phyloP scores from a whole-genome alignment of 2,888 invertebrate genomes.

The Diarsia dahlii region DNA sequence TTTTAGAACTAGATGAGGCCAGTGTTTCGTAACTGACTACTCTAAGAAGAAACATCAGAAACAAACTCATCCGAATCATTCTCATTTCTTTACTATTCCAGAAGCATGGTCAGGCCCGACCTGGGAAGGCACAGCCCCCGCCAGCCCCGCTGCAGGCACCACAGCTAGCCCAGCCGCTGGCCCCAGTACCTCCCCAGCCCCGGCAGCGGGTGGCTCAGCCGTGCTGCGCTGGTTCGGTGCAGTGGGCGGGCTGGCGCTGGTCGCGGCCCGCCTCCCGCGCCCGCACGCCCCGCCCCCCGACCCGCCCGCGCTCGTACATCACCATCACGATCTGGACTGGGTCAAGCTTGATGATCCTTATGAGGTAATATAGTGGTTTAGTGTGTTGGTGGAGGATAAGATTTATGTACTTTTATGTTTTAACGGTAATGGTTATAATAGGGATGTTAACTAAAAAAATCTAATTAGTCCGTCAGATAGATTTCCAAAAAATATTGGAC shows the following conservation, averaged over 20 bases:
- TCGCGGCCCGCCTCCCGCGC: conserved; percentile 97
- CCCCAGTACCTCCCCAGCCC: too few relatives aligned
- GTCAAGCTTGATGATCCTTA: conserved; percentile 92
- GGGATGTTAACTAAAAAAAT: too few relatives aligned
- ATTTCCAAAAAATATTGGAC: too few relatives aligned
- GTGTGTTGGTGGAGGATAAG: neutral
- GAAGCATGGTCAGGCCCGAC: conserved; percentile 73
- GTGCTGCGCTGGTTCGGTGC: conserved; percentile 96
- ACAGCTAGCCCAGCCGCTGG: too few relatives aligned
- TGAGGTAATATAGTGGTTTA: conserved; percentile 79
- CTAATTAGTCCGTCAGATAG: too few relatives aligned
- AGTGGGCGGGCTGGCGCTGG: conserved; percentile 96
- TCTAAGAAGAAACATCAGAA: too few relatives aligned
- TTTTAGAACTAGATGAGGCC: too few relatives aligned
- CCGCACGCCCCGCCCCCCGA: conserved; percentile 95
- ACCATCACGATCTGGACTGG: conserved; percentile 91
- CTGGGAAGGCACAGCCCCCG: conserved; percentile 69
- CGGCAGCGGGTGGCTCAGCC: conserved; percentile 62
- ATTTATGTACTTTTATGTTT: neutral
- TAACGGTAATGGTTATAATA: neutral
- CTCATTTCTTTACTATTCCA: conserved; percentile 28
- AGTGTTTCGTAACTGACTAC: too few relatives aligned
- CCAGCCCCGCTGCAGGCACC: neutral
- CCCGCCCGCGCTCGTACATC: conserved; percentile 89
- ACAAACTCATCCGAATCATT: too few relatives aligned